phyloP scores from a whole-genome alignment of 2,797 vertebrate species.

The Alosa sapidissima region DNA sequence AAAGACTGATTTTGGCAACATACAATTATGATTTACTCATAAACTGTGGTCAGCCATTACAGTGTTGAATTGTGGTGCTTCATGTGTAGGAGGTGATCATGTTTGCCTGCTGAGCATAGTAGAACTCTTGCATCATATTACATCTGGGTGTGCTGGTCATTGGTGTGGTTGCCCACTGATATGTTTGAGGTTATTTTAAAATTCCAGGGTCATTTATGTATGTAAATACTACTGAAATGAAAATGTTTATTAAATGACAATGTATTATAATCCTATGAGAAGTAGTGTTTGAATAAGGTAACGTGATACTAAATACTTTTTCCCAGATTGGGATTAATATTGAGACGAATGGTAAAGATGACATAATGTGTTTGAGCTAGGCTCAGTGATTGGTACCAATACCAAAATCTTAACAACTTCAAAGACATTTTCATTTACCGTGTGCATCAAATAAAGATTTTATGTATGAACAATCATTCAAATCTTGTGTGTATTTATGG shows the following conservation, averaged over 20 bases:
- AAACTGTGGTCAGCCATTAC: neutral
- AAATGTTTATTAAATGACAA: neutral
- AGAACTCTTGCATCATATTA: neutral
- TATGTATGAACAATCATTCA: slow-evolving; percentile 1
- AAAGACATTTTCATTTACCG: neutral
- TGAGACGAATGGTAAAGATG: neutral
- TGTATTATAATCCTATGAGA: neutral
- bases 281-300: neutral
- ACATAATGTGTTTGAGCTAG: neutral
- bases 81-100: neutral
- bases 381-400: neutral
- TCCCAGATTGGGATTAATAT: neutral
- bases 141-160: neutral
- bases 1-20: neutral
- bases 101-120: neutral
- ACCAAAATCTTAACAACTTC: neutral
- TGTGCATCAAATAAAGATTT: slow-evolving; percentile 9
- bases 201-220: neutral
- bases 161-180: neutral
- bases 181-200: neutral
- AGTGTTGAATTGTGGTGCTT: neutral
- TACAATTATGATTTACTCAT: neutral
- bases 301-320: neutral
- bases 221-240: neutral
- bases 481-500: slow-evolving; percentile 10